Evolutionary conservation across 64 coral and sea anemone genomes (phyloP), one percentile per base, ranked within the genome.

Genomic region (Cladopsammia gracilis): DNA sequence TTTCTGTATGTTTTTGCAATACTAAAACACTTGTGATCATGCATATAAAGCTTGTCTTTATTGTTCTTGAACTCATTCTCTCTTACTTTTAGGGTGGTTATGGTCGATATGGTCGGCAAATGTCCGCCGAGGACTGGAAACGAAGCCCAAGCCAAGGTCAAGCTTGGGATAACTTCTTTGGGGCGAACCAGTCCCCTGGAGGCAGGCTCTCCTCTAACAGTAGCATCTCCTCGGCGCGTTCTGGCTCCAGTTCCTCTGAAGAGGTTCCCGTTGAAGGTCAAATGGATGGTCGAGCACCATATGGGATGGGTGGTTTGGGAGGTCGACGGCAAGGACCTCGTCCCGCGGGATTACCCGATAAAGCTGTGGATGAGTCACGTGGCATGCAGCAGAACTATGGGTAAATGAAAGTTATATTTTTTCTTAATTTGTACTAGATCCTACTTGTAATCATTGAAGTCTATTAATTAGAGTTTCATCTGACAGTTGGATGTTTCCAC

Each of bases 91-190:
- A 88, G 86, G 86, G 86, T 34, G 23, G 14, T 51, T 84, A 84
- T 25, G 91, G 91, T 62, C 83, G 85, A 53, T 93, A 77, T 48
- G 83, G 83, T n/a, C 91, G 91, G 7, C 91, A 93, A 11, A 54
- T 93, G 61, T 93, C 91, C 15, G 70, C 85, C 0, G 91, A 93
- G 16, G 91, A 93, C 44, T 93, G 91, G 91, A 93, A 93, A 57
- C 53, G 88, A 24, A 53, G 65, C 12, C 80, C 43, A 84, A 92
- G 3, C 20, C 79, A 68, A 25, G 62, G 20, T 46, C 91, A 87
- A 61, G 13, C 25, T 12, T 93, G 91, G 91, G 91, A 93, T 72
- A 93, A 77, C 82, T 71, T 87, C 26, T 93, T 77, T 46, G 85
- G 85, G n/a, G 70, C 90, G 1, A 83, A 64, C 79, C 79, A 83